Percentiles rank a stretch among this genome's conserved stretches.
These are phyloP conservation scores for Notodonta ziczac DNA, from an alignment of 2,888 invertebrate genomes.

Conservation along the genomic window DNA sequence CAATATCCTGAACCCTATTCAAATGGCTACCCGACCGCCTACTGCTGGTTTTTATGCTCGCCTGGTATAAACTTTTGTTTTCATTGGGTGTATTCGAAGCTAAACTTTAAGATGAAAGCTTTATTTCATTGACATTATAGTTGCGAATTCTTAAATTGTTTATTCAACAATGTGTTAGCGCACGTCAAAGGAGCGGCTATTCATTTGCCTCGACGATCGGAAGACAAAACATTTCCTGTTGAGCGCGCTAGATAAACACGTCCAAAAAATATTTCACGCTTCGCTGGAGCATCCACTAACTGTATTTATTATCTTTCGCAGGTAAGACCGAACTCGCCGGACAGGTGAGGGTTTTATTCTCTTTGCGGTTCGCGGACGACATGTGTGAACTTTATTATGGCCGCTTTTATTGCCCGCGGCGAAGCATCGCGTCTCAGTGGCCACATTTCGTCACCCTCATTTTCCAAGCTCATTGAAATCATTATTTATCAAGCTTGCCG, in stretches of 20 bases:
- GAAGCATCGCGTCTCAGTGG: slow-evolving; percentile 42
- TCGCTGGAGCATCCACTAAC: slow-evolving; percentile 48
- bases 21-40: slow-evolving; percentile 43
- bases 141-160: neutral
- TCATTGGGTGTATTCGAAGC: slow-evolving; percentile 2
- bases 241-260: slow-evolving; percentile 7
- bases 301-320: slow-evolving; percentile 66
- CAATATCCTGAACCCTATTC: slow-evolving; percentile 50
- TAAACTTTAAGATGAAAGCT: too few species aligned
- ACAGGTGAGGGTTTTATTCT: slow-evolving; percentile 70
- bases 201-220: neutral
- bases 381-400: slow-evolving; percentile 75
- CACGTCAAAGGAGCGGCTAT: neutral
- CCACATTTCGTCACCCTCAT: slow-evolving; percentile 43
- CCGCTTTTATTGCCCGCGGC: slow-evolving; percentile 60
- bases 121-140: neutral
- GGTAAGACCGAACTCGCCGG: slow-evolving; percentile 66
- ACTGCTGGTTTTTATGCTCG: slow-evolving; percentile 44
- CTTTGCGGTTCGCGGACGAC: slow-evolving; percentile 61
- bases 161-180: neutral
- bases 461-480: slow-evolving; percentile 47
- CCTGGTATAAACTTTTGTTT: slow-evolving; percentile 44
- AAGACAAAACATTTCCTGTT: neutral
- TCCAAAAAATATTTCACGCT: slow-evolving; percentile 29
- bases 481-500: slow-evolving; percentile 28